phyloP scores from a whole-genome alignment of 2,888 invertebrate genomes.

The Rhopalosiphum nymphaeae region DNA sequence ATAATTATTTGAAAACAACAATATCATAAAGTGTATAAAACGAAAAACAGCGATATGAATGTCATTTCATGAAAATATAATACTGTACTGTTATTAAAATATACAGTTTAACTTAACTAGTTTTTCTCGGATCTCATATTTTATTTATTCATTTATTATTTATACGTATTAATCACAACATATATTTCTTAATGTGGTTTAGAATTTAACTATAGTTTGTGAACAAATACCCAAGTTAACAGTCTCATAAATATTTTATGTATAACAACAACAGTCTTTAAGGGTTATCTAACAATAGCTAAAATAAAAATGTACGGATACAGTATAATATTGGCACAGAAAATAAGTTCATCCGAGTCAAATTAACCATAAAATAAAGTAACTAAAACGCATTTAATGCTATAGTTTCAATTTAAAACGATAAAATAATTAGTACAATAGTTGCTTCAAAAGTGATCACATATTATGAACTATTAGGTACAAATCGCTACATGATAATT shows the following conservation, averaged over 20 bases:
- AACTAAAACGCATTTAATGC: background rate
- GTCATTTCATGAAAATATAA: background rate
- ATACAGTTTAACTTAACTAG: background rate
- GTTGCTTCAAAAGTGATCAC: background rate
- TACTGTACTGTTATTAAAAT: background rate
- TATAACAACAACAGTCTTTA: background rate
- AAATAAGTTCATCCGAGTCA: background rate
- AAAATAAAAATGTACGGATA: background rate
- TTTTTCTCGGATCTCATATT: background rate
- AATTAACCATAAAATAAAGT: background rate
- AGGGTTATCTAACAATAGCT: background rate
- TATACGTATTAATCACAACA: background rate
- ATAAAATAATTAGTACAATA: background rate
- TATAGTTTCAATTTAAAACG: background rate
- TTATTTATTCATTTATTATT: background rate
- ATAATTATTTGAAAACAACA: background rate
- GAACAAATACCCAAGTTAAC: background rate
- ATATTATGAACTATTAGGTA: background rate
- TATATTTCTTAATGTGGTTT: background rate
- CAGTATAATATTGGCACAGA: background rate
- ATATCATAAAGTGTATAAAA: background rate
- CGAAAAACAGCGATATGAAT: background rate
- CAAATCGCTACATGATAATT: background rate
- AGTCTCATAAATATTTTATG: background rate
- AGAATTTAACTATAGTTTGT: background rate